These are phyloP conservation scores for Haliclona indistincta DNA, from an alignment of 37 sponge, comb jelly and placozoan species.

Conservation along the genomic window DNA sequence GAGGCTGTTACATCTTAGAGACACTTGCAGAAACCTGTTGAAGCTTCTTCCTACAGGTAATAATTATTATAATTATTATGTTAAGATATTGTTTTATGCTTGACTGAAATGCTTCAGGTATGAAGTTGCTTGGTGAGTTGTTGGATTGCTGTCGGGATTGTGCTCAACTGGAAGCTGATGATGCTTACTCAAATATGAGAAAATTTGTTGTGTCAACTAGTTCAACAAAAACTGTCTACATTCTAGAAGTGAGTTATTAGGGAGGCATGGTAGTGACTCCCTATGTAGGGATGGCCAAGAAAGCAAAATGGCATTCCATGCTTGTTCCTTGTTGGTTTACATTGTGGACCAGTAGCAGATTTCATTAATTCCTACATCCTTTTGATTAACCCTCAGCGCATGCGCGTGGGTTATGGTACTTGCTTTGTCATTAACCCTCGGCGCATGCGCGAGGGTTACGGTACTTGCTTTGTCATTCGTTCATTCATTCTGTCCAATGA, in stretches of 20 bases:
- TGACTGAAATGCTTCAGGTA: slow-evolving; percentile 13
- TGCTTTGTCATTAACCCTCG: no score
- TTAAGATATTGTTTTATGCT: not conserved
- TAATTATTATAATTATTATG: slow-evolving; percentile 3
- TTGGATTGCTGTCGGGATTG: slow-evolving; percentile 48
- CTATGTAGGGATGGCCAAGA: no score
- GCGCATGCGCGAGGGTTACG: no score
- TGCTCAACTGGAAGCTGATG: slow-evolving; percentile 18
- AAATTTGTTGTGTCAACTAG: slow-evolving; percentile 29
- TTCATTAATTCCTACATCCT: no score
- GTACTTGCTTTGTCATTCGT: no score
- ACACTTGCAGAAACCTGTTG: slow-evolving; percentile 60
- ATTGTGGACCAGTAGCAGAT: no score
- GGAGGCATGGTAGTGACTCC: no score
- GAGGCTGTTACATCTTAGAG: slow-evolving; percentile 49
- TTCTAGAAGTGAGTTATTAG: slow-evolving; percentile 68
- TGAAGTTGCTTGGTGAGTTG: slow-evolving; percentile 25
- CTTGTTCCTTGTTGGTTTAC: no score
- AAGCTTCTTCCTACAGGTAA: slow-evolving; percentile 78
- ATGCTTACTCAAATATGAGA: slow-evolving; percentile 11
- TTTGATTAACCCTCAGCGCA: no score
- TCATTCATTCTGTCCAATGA: no score
- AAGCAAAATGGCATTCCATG: no score
- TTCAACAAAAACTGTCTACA: slow-evolving; percentile 57
- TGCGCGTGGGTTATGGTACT: no score